Conservation (phyloP, 2,888 invertebrate genomes). For the Fissipunctia ypsillon region DNA sequence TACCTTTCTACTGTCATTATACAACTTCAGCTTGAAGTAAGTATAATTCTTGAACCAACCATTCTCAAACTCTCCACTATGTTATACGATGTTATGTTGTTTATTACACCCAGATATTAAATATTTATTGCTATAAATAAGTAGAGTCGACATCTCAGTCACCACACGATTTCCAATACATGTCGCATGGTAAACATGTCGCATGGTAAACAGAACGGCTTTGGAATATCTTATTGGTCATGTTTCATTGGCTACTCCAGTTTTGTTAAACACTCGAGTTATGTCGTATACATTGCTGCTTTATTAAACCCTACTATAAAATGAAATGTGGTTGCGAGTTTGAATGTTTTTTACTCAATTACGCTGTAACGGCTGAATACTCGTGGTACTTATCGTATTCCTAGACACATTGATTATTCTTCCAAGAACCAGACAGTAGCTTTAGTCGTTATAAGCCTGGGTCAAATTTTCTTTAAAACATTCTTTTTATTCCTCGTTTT, state of each 20-base stretch:
- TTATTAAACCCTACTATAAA: neutral
- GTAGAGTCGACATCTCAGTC: conserved; percentile 26
- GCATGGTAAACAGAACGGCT: conserved; percentile 44
- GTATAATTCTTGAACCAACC: neutral
- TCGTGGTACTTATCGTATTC: neutral
- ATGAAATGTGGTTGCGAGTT: neutral
- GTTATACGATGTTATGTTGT: conserved; percentile 18
- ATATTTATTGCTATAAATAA: conserved; percentile 62
- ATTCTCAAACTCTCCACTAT: neutral
- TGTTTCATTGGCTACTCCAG: conserved; percentile 33
- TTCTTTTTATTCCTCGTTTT: conserved; percentile 31
- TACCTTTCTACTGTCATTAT: neutral
- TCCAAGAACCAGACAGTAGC: neutral
- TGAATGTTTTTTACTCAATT: neutral
- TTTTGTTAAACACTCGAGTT: conserved; percentile 28
- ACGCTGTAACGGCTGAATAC: neutral
- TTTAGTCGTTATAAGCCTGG: neutral
- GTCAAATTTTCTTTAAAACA: conserved; percentile 12
- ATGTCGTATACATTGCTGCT: conserved; percentile 43
- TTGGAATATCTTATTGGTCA: conserved; percentile 59
- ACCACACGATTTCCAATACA: conserved; percentile 23
- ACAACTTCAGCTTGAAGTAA: neutral
- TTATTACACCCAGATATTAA: conserved; percentile 40
- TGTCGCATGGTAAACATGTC: conserved; percentile 40
- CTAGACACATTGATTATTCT: neutral